A percentile compares a stretch with the other conserved stretches of the same genome.
Evolutionary conservation across 2,888 invertebrate species (phyloP).

Genomic region (Toxonevra muliebris): DNA sequence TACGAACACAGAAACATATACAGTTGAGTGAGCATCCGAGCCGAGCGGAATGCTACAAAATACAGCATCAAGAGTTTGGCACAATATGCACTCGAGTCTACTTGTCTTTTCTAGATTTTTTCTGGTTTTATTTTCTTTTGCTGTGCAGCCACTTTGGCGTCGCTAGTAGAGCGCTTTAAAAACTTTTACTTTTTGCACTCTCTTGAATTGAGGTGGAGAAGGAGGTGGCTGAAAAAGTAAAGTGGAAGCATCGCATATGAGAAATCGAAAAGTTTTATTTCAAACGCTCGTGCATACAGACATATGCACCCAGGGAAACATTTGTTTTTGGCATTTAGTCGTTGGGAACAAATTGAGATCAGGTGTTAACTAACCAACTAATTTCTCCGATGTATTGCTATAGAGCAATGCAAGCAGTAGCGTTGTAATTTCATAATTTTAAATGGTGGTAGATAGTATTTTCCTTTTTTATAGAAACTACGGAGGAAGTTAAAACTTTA

Average conservation of each 20-base stretch:
- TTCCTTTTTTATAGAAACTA: too few species aligned
- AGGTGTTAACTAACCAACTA: too few species aligned
- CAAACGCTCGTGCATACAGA: background rate
- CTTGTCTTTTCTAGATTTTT: background rate
- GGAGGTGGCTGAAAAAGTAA: too few species aligned
- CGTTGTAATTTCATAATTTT: too few species aligned
- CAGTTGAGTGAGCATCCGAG: constrained; percentile 3
- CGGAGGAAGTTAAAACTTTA: too few species aligned
- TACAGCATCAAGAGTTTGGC: background rate
- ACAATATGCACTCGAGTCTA: background rate
- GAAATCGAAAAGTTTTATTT: background rate
- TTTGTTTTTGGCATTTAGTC: too few species aligned
- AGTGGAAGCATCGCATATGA: too few species aligned
- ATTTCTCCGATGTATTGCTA: too few species aligned
- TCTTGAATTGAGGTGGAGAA: background rate
- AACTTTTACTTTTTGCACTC: background rate
- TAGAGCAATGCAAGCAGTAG: too few species aligned
- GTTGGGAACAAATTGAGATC: too few species aligned
- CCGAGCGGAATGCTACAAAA: background rate
- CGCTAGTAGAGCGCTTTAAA: background rate
- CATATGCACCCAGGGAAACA: too few species aligned
- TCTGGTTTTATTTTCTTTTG: background rate
- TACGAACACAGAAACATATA: background rate
- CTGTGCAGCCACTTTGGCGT: background rate
- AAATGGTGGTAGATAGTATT: too few species aligned